These are phyloP conservation scores for Daphoenositta chrysoptera DNA, from an alignment of 2,113 vertebrate species.

Conservation along the genomic window DNA sequence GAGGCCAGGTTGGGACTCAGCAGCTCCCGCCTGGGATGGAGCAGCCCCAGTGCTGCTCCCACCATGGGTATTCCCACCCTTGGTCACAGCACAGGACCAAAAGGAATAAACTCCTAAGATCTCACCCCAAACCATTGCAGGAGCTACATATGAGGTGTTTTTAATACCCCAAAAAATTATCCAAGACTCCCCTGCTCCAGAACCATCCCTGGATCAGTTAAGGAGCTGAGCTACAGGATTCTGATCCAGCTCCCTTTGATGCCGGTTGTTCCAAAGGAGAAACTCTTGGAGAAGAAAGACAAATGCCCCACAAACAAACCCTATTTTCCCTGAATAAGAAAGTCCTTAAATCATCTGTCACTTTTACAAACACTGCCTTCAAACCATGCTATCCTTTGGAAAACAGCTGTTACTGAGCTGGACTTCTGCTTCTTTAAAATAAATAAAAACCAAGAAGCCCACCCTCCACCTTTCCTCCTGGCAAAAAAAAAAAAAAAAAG, in stretches of 20 bases:
- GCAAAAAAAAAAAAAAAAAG: neutral
- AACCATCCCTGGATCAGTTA: neutral
- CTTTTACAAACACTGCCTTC: neutral
- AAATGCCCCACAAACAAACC: neutral
- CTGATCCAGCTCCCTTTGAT: neutral
- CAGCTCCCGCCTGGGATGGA: neutral
- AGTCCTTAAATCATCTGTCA: neutral
- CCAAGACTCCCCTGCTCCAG: neutral
- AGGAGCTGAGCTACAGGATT: neutral
- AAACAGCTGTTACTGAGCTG: neutral
- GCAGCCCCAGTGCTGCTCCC: neutral
- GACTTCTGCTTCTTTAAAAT: neutral
- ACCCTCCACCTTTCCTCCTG: neutral
- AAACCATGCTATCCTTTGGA: neutral
- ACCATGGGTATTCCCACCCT: accelerated
- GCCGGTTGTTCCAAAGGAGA: neutral
- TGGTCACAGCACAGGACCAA: accelerated
- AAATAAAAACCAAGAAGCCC: neutral
- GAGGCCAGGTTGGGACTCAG: accelerated
- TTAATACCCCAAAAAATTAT: neutral
- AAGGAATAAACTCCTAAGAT: neutral
- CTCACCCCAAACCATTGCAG: neutral
- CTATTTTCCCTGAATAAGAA: neutral
- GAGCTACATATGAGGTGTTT: accelerated
- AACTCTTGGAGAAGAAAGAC: neutral